phyloP scores from a whole-genome alignment of 2,113 vertebrate genomes.

The Nibea coibor region DNA sequence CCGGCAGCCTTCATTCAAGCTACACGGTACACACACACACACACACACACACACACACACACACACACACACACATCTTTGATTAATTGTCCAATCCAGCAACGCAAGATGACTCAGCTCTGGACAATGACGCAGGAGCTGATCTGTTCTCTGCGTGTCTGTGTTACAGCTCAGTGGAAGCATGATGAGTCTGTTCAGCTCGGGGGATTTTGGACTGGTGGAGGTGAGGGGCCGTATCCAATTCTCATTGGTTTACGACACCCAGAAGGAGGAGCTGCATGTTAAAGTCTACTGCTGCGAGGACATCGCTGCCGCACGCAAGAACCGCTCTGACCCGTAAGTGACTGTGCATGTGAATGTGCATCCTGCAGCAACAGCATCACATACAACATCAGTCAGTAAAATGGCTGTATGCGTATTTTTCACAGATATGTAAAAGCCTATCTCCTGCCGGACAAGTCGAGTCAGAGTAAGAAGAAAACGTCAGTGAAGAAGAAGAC shows the following conservation, averaged over 20 bases:
- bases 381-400: background rate
- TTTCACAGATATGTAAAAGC: constrained; percentile 92
- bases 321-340: constrained; percentile 92
- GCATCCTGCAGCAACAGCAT: background rate
- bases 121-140: constrained; percentile 66
- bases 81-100: constrained; percentile 21
- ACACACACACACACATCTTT: constrained; percentile 11
- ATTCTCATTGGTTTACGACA: constrained; percentile 89
- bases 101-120: constrained; percentile 69
- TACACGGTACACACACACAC: constrained; percentile 72
- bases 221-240: constrained; percentile 90
- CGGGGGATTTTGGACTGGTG: constrained; percentile 87
- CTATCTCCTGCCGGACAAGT: constrained; percentile 95
- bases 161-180: constrained; percentile 89
- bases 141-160: constrained; percentile 34
- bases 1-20: constrained; percentile 87
- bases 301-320: constrained; percentile 89
- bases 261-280: constrained; percentile 85
- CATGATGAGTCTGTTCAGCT: constrained; percentile 93
- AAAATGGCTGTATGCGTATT: background rate
- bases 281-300: constrained; percentile 90
- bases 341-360: constrained; percentile 65
- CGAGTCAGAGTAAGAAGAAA: constrained; percentile 93
- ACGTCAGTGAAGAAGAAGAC: constrained; percentile 92
- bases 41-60: constrained; percentile 5